phyloP scores from a whole-genome alignment of 2,797 vertebrate species.

The Malacoctenus gilli region DNA sequence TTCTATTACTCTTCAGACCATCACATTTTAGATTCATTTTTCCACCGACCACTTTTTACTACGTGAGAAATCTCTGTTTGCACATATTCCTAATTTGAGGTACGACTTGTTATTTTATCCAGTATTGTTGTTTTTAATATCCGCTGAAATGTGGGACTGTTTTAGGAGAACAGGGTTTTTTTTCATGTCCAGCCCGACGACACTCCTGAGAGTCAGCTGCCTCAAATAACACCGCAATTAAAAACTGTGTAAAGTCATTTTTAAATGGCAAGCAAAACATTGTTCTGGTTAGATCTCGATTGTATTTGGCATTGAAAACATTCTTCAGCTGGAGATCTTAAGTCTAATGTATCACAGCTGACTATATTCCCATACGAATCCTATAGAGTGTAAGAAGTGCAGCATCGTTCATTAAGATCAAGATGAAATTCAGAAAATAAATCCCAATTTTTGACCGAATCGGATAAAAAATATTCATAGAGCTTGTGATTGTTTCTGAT shows the following conservation, averaged over 20 bases:
- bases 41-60: slow-evolving; percentile 13
- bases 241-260: slow-evolving; percentile 18
- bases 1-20: too few species aligned
- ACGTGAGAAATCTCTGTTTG: slow-evolving; percentile 3
- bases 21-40: slow-evolving; percentile 38
- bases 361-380: background rate
- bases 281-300: background rate
- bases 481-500: too few species aligned
- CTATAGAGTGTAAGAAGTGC: too few species aligned
- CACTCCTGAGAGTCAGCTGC: slow-evolving; percentile 4
- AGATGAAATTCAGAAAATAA: too few species aligned
- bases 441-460: too few species aligned
- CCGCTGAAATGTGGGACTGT: slow-evolving; percentile 6
- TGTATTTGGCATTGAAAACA: background rate
- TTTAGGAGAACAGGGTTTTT: slow-evolving; percentile 4
- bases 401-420: too few species aligned
- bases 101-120: slow-evolving; percentile 6
- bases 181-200: background rate
- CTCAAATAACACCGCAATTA: slow-evolving; percentile 2
- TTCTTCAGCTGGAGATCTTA: background rate
- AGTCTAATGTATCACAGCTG: background rate
- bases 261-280: background rate
- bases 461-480: too few species aligned
- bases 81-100: background rate
- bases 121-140: slow-evolving; percentile 26